phyloP scores from a whole-genome alignment of 2,888 invertebrate species.

The Callyntrura guangdongensis region DNA sequence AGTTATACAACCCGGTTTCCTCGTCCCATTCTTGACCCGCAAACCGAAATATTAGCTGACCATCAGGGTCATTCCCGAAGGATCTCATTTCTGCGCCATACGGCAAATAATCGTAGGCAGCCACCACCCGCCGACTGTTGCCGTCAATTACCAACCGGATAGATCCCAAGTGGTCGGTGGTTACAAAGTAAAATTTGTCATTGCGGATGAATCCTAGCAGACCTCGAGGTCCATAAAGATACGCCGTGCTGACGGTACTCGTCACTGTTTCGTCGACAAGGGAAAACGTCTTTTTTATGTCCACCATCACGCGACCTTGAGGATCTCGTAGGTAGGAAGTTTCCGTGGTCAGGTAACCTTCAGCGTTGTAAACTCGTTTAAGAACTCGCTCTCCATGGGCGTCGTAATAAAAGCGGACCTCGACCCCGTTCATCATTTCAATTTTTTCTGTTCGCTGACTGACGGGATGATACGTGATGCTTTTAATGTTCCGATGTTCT shows the following conservation, averaged over 20 bases:
- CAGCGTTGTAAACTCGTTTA: constrained; percentile 57
- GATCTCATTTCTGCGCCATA: constrained; percentile 82
- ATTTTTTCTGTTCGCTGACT: constrained; percentile 48
- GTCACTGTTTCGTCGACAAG: background rate
- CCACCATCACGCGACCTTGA: constrained; percentile 63
- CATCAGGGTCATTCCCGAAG: constrained; percentile 72
- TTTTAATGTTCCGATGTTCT: constrained; percentile 78
- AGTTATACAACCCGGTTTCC: constrained; percentile 84
- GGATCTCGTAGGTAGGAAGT: constrained; percentile 67
- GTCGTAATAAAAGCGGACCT: constrained; percentile 69
- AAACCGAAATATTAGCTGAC: constrained; percentile 78
- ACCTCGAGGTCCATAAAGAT: constrained; percentile 76
- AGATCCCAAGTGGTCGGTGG: constrained; percentile 84
- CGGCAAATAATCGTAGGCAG: constrained; percentile 84
- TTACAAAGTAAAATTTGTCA: constrained; percentile 75
- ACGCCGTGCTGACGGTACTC: constrained; percentile 15
- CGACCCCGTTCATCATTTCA: constrained; percentile 61
- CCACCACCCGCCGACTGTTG: constrained; percentile 82
- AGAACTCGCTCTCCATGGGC: constrained; percentile 74
- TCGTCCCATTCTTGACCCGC: constrained; percentile 84
- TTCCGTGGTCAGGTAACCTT: background rate
- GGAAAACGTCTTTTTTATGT: constrained; percentile 37
- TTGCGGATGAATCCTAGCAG: constrained; percentile 72
- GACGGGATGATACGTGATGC: constrained; percentile 81
- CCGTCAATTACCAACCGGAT: constrained; percentile 78